Conservation (phyloP, 2,797 vertebrate species). For the Dipus sagitta region DNA sequence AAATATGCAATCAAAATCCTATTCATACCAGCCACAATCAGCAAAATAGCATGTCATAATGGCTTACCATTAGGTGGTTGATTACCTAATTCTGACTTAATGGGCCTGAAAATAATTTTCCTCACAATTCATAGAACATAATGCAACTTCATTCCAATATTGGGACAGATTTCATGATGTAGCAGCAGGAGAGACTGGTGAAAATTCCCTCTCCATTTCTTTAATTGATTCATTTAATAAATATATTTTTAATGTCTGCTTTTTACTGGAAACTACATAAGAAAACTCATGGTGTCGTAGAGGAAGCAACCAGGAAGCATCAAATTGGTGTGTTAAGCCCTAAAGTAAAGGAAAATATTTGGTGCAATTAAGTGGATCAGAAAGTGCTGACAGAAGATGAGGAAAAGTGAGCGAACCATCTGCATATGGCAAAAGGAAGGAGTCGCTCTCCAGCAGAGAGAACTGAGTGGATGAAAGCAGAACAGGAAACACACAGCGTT, state of each 20-base stretch:
- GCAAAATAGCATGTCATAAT: background rate
- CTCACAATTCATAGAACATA: background rate
- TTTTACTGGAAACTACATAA: background rate
- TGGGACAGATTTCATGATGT: background rate
- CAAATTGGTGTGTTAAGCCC: background rate
- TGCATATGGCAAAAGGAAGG: background rate
- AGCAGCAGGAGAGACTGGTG: background rate
- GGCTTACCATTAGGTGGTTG: background rate
- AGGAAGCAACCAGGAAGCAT: background rate
- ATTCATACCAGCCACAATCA: slow-evolving; percentile 11
- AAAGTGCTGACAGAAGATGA: background rate
- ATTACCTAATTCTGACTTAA: slow-evolving; percentile 45
- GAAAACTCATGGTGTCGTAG: background rate
- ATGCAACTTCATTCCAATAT: background rate
- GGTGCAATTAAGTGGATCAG: background rate
- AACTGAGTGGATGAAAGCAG: background rate
- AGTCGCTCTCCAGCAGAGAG: background rate
- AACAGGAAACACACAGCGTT: background rate
- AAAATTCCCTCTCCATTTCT: background rate
- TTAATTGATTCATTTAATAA: slow-evolving; percentile 43
- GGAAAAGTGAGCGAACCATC: background rate
- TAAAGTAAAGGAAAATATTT: background rate
- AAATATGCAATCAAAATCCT: slow-evolving; percentile 46
- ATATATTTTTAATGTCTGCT: slow-evolving; percentile 22
- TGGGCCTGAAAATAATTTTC: slow-evolving; percentile 22